Evolutionary conservation across 2,888 invertebrate genomes (phyloP), one percentile per base, ranked within the genome.

Genomic region (Galeopsomyia nigrocyanea): DNA sequence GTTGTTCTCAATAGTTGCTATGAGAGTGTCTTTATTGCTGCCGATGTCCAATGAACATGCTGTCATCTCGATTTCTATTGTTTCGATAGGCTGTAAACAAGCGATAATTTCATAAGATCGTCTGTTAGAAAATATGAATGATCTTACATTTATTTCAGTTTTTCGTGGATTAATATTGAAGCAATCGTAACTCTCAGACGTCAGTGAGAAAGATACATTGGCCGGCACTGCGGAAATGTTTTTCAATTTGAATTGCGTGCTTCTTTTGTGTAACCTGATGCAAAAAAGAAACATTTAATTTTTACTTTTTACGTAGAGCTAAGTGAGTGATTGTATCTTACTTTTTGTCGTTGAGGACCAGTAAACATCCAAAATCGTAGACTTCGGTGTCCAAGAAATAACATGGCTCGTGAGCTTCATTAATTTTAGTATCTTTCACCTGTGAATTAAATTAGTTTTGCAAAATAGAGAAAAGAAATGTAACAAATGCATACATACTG

Each of bases 221-320:
- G 89, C 88, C 2, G 87, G 83, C 67, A 91, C 86, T 1, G 87
- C 81, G 0, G 91, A 90, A 50, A 87, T 84, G 81, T 91, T 92
- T 77, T 86, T 87, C 49, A 91, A 84, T 73, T 88, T 86, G 3
- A 91, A 88, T 13, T 84, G 13, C 5, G 53, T 14, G 2, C 6
- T 3, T 50, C 73, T 75, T 39, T 47, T 60, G 26, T 73, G 68
- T 10, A 13, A 14, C 19, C 72, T 75, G 3, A 6, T 26, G 26
- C 26, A 26, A 26, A 26, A 2, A 26, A 5, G 2, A 26, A 5
- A 2, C 26, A 5, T 26, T 26, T 7, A 53, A 19, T 10, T 6
- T 0, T 53, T 19, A 53, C n/a, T 53, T 19, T 19, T 17, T 53
- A 9, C n/a, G 17, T 9, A 53, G 9, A 21, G n/a, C n/a, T 19